Evolutionary conservation across 1,140 invertebrate genomes (phyloP).

Genomic region (Achatina immaculata): DNA sequence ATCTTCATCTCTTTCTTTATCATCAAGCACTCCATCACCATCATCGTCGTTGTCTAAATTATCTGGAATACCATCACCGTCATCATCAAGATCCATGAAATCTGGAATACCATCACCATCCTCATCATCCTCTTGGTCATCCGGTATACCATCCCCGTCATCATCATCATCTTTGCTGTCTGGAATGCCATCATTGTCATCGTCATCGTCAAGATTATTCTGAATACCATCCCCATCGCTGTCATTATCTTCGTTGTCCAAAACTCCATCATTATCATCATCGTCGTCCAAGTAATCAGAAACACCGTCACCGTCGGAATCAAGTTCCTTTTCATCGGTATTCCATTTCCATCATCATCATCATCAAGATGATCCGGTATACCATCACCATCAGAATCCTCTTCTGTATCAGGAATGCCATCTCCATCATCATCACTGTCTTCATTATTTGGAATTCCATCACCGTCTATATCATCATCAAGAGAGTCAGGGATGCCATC

Average conservation of each 20-base stretch:
- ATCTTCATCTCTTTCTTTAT: slow-evolving; percentile 54
- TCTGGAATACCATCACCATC: slow-evolving; percentile 16
- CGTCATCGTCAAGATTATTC: slow-evolving; percentile 18
- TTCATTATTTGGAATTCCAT: slow-evolving; percentile 58
- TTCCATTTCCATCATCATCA: slow-evolving; percentile 58
- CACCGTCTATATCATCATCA: slow-evolving; percentile 21
- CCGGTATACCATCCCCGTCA: slow-evolving; percentile 63
- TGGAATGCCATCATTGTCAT: slow-evolving; percentile 63
- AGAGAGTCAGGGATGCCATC: slow-evolving; percentile 34
- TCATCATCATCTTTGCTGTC: slow-evolving; percentile 57
- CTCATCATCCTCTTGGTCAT: slow-evolving; percentile 48
- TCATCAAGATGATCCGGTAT: slow-evolving; percentile 56
- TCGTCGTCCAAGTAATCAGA: slow-evolving; percentile 55
- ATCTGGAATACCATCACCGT: slow-evolving; percentile 59
- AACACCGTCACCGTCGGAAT: slow-evolving; percentile 46
- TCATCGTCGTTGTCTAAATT: slow-evolving; percentile 51
- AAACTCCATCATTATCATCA: slow-evolving; percentile 46
- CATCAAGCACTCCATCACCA: slow-evolving; percentile 61
- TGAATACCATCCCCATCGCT: slow-evolving; percentile 21
- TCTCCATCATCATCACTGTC: slow-evolving; percentile 59
- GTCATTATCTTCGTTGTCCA: slow-evolving; percentile 7
- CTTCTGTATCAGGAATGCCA: slow-evolving; percentile 61
- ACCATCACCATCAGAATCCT: slow-evolving; percentile 62
- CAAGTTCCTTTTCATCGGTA: slow-evolving; percentile 55
- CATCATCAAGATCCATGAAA: slow-evolving; percentile 43